phyloP scores from a whole-genome alignment of 2,888 invertebrate genomes.

The Adelphocoris suturalis region DNA sequence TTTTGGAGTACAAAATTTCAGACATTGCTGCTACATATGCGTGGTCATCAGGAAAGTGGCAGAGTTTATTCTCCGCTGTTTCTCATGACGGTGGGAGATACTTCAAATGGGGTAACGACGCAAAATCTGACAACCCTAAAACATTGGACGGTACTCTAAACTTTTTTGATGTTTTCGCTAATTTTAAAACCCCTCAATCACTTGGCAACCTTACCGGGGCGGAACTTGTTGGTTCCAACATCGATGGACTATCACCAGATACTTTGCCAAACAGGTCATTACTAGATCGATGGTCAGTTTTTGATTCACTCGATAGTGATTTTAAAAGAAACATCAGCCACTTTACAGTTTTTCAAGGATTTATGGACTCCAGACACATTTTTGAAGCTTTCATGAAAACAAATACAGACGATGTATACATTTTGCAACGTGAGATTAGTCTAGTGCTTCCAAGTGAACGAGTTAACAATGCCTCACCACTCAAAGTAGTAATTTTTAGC shows the following conservation, averaged over 20 bases:
- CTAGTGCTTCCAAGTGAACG: neutral
- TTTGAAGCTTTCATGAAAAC: neutral
- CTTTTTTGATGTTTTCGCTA: constrained; percentile 11
- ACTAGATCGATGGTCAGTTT: neutral
- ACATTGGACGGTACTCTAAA: neutral
- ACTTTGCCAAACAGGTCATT: neutral
- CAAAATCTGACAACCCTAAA: neutral
- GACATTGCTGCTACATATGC: constrained; percentile 49
- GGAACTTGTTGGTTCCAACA: neutral
- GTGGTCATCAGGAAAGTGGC: constrained; percentile 24
- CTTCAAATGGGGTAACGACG: constrained; percentile 46
- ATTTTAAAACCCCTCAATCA: constrained; percentile 47
- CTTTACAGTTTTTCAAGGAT: neutral
- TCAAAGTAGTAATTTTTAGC: neutral
- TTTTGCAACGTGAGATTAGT: neutral
- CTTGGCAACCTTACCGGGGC: neutral
- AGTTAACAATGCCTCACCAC: neutral
- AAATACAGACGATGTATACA: neutral
- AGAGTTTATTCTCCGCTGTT: constrained; percentile 21
- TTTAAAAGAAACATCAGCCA: neutral
- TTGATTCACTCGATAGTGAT: neutral
- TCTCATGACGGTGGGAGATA: neutral
- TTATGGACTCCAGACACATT: neutral
- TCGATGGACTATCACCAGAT: neutral
- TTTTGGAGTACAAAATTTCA: neutral